phyloP scores from a whole-genome alignment of 2,797 vertebrate species.

The Ammospiza maritima region DNA sequence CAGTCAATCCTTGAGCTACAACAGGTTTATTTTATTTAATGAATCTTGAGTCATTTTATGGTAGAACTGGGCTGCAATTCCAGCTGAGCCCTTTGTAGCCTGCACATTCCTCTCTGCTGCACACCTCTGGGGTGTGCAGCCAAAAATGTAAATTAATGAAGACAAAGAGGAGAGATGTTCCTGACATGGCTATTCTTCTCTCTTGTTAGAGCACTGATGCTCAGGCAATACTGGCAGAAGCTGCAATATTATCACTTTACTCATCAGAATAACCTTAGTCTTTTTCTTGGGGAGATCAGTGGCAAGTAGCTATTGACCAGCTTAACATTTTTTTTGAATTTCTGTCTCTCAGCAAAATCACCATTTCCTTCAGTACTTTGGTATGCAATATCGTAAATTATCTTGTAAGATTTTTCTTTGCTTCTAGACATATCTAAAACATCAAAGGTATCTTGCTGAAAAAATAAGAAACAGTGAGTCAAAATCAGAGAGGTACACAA shows the following conservation, averaged over 20 bases:
- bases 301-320: neutral
- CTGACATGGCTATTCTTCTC: constrained; percentile 19
- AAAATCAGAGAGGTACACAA: neutral
- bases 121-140: constrained; percentile 22
- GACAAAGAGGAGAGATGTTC: constrained; percentile 43
- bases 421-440: neutral
- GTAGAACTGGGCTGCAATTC: constrained; percentile 43
- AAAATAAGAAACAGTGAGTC: neutral
- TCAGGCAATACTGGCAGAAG: neutral
- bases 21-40: constrained; percentile 66
- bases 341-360: neutral
- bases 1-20: constrained; percentile 42
- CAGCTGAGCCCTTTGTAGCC: constrained; percentile 61
- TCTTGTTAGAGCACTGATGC: neutral
- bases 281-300: neutral
- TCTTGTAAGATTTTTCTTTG: neutral
- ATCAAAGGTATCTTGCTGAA: neutral
- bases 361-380: neutral
- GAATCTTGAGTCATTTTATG: constrained; percentile 46
- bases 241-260: neutral
- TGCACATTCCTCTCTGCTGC: constrained; percentile 34
- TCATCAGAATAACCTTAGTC: neutral
- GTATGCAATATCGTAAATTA: neutral
- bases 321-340: neutral
- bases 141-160: constrained; percentile 63